Base-by-base conservation (phyloP, 2,888 invertebrate species). In the Metopia argyrocephala region DNA sequence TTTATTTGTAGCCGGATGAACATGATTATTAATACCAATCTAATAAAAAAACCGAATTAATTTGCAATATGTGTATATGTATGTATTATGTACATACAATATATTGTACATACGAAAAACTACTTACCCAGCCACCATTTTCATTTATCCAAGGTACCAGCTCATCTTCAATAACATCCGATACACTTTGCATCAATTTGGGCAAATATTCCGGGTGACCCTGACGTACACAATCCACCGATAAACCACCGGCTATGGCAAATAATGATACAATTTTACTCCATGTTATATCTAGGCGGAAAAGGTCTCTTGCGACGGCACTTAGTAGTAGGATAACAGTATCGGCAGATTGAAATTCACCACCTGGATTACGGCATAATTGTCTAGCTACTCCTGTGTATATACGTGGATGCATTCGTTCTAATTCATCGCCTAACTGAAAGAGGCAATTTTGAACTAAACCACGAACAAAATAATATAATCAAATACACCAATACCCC, bases 71-170 rank as follows among this genome's bases (percentile, higher is more conserved):
- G 21, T 50, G 18, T 1, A 12, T 2, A 12, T 45, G n/a, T 48
- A 1, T 28, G 18, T n/a, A 38, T 15, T 20, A 25, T 2, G 12
- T 20, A 56, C n/a, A n/a, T n/a, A n/a, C n/a, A n/a, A n/a, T n/a
- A n/a, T n/a, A n/a, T n/a, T n/a, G n/a, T n/a, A n/a, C n/a, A n/a
- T n/a, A n/a, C n/a, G n/a, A n/a, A n/a, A n/a, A 66, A 38, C 2
- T 46, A 82, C 90, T 86, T 91, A 96, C 96, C 97, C 97, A 97
- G 89, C 97, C 97, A 20, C 96, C 96, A 86, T 96, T 95, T 59
- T 93, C 92, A 66, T 94, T 94, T 12, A 97, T 94, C 97, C 97
- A 97, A 0, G 93, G 90, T 0, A 94, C 94, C 38, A 95, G 89
- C 84, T 94, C 93, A 84, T 94, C 93, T 86, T 94, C 94, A 31